Percentiles rank a stretch among this genome's conserved stretches.
phyloP scores from a whole-genome alignment of 2,888 invertebrate species.

The Zhuqinia jingwanae region DNA sequence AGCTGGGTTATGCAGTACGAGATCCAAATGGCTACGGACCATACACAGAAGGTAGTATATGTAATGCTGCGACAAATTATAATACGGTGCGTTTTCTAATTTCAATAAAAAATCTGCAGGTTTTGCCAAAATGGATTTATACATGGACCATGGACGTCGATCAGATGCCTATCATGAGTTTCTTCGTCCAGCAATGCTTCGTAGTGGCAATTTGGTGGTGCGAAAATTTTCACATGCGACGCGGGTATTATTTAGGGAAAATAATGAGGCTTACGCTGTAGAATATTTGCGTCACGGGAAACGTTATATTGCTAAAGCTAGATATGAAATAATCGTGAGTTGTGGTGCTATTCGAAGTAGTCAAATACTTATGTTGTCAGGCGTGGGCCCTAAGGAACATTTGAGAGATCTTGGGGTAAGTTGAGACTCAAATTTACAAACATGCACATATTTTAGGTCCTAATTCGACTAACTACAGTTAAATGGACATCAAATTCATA shows the following conservation, averaged over 20 bases:
- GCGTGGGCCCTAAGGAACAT: constrained; percentile 72
- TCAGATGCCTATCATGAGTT: constrained; percentile 72
- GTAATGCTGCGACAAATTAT: too few species aligned
- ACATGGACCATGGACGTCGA: constrained; percentile 71
- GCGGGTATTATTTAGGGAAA: constrained; percentile 63
- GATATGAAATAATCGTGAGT: constrained; percentile 73
- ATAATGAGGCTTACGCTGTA: constrained; percentile 70
- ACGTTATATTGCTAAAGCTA: constrained; percentile 54
- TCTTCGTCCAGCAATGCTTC: constrained; percentile 62
- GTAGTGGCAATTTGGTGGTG: constrained; percentile 62
- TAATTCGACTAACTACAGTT: too few species aligned
- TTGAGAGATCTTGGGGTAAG: constrained; percentile 70
- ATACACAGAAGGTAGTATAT: constrained; percentile 64
- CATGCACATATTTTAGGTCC: too few species aligned
- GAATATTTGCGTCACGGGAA: constrained; percentile 73
- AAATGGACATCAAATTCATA: too few species aligned
- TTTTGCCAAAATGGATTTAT: constrained; percentile 76
- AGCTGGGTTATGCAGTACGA: constrained; percentile 72
- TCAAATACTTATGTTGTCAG: constrained; percentile 62
- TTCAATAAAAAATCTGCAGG: constrained; percentile 48
- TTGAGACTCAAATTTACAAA: neutral
- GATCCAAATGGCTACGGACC: constrained; percentile 75
- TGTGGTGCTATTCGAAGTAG: constrained; percentile 71
- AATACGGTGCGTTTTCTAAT: neutral
- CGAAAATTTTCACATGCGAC: constrained; percentile 68